phyloP scores from a whole-genome alignment of 2,888 invertebrate genomes.

The Eupithecia exiguata region DNA sequence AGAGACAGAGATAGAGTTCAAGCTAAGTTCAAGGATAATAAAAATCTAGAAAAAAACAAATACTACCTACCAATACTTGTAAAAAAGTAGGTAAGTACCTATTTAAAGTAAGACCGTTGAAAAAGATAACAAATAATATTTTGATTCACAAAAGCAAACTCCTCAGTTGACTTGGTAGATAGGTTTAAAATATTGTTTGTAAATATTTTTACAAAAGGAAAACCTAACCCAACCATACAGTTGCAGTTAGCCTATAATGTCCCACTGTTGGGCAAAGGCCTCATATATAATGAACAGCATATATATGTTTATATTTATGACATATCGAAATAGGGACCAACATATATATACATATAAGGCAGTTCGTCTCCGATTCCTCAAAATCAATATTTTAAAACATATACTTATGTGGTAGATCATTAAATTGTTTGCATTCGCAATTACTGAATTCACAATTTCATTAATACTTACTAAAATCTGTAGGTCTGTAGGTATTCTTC shows the following conservation, averaged over 20 bases:
- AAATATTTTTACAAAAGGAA: not conserved
- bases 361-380: not conserved
- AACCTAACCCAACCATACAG: not conserved
- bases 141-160: not conserved
- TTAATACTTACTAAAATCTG: not conserved
- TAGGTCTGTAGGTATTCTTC: slow-evolving; percentile 27
- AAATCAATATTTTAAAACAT: not conserved
- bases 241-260: too few species aligned
- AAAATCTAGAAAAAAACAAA: too few species aligned
- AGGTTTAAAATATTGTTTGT: too few species aligned
- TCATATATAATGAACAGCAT: too few species aligned
- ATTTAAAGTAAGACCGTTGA: not conserved
- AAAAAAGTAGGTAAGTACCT: not conserved
- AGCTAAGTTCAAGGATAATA: too few species aligned
- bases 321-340: not conserved
- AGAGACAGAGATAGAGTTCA: slow-evolving; percentile 39
- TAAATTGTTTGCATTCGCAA: not conserved
- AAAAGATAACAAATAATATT: not conserved
- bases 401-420: not conserved
- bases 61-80: not conserved
- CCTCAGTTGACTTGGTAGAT: not conserved
- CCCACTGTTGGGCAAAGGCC: too few species aligned
- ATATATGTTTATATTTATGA: too few species aligned
- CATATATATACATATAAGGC: too few species aligned
- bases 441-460: not conserved